Conservation (phyloP, 2,113 vertebrate species). For the Petroica traversi region DNA sequence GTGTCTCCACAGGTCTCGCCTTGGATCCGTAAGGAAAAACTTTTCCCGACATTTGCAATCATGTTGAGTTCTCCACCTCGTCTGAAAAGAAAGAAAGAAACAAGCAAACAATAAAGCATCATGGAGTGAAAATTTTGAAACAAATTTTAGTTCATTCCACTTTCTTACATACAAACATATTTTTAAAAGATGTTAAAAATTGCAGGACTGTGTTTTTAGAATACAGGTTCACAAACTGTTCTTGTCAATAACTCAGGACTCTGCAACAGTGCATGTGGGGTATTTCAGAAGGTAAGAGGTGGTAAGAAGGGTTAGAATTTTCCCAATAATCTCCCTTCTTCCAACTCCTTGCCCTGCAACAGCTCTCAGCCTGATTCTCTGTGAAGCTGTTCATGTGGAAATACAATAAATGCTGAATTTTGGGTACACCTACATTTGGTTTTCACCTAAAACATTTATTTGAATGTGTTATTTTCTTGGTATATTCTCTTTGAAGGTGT, state of each 20-base stretch:
- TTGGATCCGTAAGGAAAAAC: fast-evolving
- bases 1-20: fast-evolving
- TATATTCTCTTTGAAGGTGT: background rate
- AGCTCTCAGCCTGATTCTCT: background rate
- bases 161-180: background rate
- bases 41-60: background rate
- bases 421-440: background rate
- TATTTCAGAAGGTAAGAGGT: background rate
- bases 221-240: background rate
- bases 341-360: background rate
- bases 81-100: background rate
- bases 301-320: background rate
- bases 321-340: background rate
- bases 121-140: background rate
- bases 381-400: background rate
- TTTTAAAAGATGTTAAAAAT: background rate
- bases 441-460: background rate
- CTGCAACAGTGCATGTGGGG: background rate
- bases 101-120: fast-evolving
- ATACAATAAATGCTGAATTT: background rate
- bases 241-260: background rate
- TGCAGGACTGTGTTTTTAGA: background rate
- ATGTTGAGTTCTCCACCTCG: background rate
- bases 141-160: background rate
- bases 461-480: background rate